Evolutionary conservation across 1,140 invertebrate genomes (phyloP), one percentile per base, ranked within the genome.

Genomic region (Palaemon carinicauda): DNA sequence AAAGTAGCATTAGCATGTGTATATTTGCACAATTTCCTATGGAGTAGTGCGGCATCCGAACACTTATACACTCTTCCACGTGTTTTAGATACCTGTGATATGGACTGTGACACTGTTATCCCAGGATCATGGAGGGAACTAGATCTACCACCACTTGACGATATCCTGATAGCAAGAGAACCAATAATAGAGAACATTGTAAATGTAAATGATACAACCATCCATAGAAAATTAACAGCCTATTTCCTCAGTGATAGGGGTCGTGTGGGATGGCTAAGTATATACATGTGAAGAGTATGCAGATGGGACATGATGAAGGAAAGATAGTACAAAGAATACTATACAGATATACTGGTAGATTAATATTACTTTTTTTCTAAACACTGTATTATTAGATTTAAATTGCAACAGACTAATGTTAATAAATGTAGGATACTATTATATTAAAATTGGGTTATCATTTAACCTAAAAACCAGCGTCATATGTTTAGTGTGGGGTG

Each of bases 81-180:
- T 78, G 52, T 50, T 78, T 51, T 78, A 10, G 75, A 78, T 78
- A 10, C 51, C n/a, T 7, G 27, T 51, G 75, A 78, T 78, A 29
- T 74, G 71, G 31, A 14, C 33, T 74, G 33, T 78, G 50, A 51
- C 33, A 78, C 75, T 51, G 31, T 78, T 78, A 51, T 78, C 50
- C 75, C 75, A 51, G 75, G 77, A 53, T 80, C 77, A 56, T 54
- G 77, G 77, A 80, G 52, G 77, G 50, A 80, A 80, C 50, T 53
- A 24, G 77, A 12, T 53, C 17, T 54, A 54, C 77, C 51, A 80
- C 1, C 24, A 53, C 24, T 52, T 12, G 17, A 80, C 52, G 27
- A 24, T 14, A 80, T 24, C 3, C 77, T 80, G 51, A 24, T 80
- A 80, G 50, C 51, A 56, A 7, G 21, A 52, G 52, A 80, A 50